Conservation (phyloP, 2,113 vertebrate species). For the Takifugu flavidus region DNA sequence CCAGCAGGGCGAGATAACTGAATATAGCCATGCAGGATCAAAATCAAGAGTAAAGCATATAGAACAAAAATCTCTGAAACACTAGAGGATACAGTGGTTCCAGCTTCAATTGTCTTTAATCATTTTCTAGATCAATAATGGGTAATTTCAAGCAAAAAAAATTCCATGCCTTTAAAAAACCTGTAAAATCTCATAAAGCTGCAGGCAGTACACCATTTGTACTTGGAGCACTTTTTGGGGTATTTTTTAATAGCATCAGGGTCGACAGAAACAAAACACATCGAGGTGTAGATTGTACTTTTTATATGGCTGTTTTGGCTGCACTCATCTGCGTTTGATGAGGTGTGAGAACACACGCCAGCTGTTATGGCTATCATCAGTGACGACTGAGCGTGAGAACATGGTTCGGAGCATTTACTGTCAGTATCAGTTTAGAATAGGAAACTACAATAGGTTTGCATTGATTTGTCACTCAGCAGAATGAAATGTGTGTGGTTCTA, state of each 20-base stretch:
- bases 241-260: conserved; percentile 16
- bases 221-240: conserved; percentile 2
- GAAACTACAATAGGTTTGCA: too few species aligned
- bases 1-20: too few species aligned
- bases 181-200: conserved; percentile 1
- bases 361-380: conserved; percentile 51
- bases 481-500: too few species aligned
- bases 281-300: conserved; percentile 17
- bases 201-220: not conserved
- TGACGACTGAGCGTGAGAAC: not conserved
- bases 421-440: too few species aligned
- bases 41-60: too few species aligned
- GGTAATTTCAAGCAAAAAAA: not conserved
- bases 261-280: conserved; percentile 16
- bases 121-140: too few species aligned
- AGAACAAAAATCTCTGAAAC: conserved; percentile 5
- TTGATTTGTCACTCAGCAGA: too few species aligned
- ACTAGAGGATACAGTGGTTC: conserved; percentile 46
- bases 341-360: conserved; percentile 3
- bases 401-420: too few species aligned
- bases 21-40: too few species aligned
- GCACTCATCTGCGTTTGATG: conserved; percentile 13
- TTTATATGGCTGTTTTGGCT: conserved; percentile 54
- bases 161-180: not conserved
- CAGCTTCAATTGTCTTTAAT: not conserved